phyloP scores from a whole-genome alignment of 2,113 vertebrate genomes.

The Gobio gobio region DNA sequence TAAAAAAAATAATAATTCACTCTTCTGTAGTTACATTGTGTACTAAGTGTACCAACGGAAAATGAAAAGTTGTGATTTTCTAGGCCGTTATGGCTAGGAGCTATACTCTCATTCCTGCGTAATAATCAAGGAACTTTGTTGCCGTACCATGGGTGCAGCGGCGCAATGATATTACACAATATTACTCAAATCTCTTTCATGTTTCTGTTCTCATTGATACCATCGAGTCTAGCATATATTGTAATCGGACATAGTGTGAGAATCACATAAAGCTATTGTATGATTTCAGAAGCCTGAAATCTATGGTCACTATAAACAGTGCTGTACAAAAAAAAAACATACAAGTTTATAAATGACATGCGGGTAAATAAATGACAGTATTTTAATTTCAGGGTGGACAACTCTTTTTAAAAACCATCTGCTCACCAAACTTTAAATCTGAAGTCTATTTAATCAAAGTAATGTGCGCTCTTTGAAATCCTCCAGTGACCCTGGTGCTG shows the following conservation, averaged over 20 bases:
- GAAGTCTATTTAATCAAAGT: conserved; percentile 42
- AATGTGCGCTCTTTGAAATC: not conserved
- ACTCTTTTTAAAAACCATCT: not conserved
- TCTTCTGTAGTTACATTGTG: too few relatives aligned
- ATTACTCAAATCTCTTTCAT: too few relatives aligned
- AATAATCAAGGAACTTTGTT: too few relatives aligned
- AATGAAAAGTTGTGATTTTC: too few relatives aligned
- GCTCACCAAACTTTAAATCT: not conserved
- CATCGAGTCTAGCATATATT: not conserved
- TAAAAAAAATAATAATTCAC: too few relatives aligned
- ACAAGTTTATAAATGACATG: not conserved
- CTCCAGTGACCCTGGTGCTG: conserved; percentile 20
- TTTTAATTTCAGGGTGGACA: not conserved
- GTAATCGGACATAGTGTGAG: not conserved
- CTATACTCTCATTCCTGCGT: too few relatives aligned
- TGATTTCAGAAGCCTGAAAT: not conserved
- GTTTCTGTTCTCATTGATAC: too few relatives aligned
- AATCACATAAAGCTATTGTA: not conserved
- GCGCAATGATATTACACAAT: too few relatives aligned
- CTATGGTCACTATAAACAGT: not conserved
- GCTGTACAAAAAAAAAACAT: not conserved
- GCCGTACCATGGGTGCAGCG: too few relatives aligned
- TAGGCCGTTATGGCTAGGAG: too few relatives aligned
- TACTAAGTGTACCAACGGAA: too few relatives aligned
- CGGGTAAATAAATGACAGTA: not conserved